These are phyloP conservation scores for Pantherophis vulpinus DNA, from an alignment of 2,797 vertebrate genomes.

Conservation along the genomic window DNA sequence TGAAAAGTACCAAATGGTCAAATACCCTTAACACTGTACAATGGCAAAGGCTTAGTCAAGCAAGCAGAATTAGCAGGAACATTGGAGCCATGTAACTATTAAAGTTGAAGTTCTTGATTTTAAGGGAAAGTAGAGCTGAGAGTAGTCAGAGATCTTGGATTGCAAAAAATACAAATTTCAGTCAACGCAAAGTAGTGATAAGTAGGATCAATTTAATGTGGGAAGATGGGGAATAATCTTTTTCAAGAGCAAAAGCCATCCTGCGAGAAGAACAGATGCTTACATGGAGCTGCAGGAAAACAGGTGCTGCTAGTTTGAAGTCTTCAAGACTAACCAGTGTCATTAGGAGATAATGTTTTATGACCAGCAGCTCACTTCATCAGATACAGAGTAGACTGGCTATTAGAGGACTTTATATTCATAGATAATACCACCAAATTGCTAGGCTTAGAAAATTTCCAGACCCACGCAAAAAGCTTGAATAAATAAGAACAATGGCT, in stretches of 20 bases:
- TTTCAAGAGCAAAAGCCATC: neutral
- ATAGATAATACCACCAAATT: neutral
- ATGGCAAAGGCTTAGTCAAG: neutral
- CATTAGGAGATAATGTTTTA: neutral
- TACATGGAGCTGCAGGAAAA: neutral
- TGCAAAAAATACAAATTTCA: neutral
- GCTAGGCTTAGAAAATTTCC: neutral
- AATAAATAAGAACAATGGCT: neutral
- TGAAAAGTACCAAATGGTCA: neutral
- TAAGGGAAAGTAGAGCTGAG: neutral
- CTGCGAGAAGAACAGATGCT: neutral
- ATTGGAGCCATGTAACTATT: neutral
- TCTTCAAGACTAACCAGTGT: neutral
- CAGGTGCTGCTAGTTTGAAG: neutral
- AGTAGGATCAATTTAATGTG: neutral
- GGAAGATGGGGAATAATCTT: neutral
- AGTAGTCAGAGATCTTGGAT: neutral
- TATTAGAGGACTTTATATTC: neutral
- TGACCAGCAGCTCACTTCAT: neutral
- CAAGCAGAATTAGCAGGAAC: neutral
- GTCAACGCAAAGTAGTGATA: neutral
- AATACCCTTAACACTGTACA: neutral
- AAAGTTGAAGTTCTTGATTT: neutral
- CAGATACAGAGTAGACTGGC: neutral
- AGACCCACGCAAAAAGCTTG: neutral